These are phyloP conservation scores for Reinhardtius hippoglossoides DNA, from an alignment of 2,113 vertebrate genomes.

Conservation along the genomic window DNA sequence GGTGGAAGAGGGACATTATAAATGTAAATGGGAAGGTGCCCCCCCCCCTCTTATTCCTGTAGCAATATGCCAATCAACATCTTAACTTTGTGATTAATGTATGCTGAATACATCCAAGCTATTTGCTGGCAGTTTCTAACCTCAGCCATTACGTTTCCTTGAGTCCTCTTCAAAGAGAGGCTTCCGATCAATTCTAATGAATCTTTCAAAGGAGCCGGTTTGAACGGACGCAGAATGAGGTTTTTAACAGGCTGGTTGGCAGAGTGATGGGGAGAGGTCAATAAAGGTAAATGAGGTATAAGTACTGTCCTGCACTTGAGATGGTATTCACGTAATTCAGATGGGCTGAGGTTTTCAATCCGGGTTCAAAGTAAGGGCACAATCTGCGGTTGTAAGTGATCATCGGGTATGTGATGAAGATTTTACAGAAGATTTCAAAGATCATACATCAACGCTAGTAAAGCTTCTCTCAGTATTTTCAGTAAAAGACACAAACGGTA, in stretches of 20 bases:
- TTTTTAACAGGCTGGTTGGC: slow-evolving; percentile 75
- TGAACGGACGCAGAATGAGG: slow-evolving; percentile 70
- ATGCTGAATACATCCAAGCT: slow-evolving; percentile 63
- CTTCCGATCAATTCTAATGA: slow-evolving; percentile 81
- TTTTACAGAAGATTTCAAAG: neutral
- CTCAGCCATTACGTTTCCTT: slow-evolving; percentile 74
- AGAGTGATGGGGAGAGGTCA: slow-evolving; percentile 68
- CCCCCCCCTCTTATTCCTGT: slow-evolving; percentile 32
- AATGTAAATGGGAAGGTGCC: slow-evolving; percentile 56
- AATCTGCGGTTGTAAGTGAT: slow-evolving; percentile 11
- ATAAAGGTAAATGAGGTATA: slow-evolving; percentile 76
- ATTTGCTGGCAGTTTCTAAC: slow-evolving; percentile 64
- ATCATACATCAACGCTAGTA: neutral
- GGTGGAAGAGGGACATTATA: slow-evolving; percentile 51
- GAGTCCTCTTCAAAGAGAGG: slow-evolving; percentile 76
- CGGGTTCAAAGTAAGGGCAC: slow-evolving; percentile 36
- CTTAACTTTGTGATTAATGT: slow-evolving; percentile 73
- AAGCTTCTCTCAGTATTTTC: neutral
- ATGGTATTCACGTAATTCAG: slow-evolving; percentile 54
- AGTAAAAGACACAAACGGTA: neutral
- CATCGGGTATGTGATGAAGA: neutral
- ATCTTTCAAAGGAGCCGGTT: slow-evolving; percentile 75
- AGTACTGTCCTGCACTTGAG: slow-evolving; percentile 61
- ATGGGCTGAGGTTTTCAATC: slow-evolving; percentile 32
- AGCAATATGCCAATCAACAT: slow-evolving; percentile 64